phyloP scores from a whole-genome alignment of 2,888 invertebrate genomes.

The Ephialtes manifestator region DNA sequence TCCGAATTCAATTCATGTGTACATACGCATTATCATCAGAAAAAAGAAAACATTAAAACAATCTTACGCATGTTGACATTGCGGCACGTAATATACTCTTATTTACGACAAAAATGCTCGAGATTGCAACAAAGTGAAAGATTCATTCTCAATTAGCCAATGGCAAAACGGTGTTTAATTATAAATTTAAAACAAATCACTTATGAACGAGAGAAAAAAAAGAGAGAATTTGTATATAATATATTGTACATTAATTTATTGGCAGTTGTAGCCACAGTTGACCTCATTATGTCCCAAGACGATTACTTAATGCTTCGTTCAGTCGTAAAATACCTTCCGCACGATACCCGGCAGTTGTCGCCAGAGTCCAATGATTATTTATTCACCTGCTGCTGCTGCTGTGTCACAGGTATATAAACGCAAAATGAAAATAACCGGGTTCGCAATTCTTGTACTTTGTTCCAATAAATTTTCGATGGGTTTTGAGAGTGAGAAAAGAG shows the following conservation, averaged over 20 bases:
- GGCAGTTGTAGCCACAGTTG: background rate
- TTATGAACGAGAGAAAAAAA: background rate
- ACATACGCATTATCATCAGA: conserved; percentile 16
- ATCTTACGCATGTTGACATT: conserved; percentile 4
- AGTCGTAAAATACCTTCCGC: conserved; percentile 34
- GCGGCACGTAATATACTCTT: background rate
- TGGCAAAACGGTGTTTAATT: background rate
- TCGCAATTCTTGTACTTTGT: background rate
- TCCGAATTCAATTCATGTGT: conserved; percentile 45
- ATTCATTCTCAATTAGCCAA: conserved; percentile 3
- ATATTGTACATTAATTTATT: conserved; percentile 5
- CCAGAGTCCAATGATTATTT: conserved; percentile 38
- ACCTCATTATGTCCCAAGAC: conserved; percentile 32
- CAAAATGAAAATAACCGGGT: conserved; percentile 23
- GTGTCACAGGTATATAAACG: conserved; percentile 35
- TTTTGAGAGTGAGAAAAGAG: conserved; percentile 4
- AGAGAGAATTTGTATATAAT: background rate
- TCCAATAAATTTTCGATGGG: conserved; percentile 47
- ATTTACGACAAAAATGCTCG: background rate
- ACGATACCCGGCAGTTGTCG: background rate
- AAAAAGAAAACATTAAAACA: conserved; percentile 4
- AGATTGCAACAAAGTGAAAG: conserved; percentile 8
- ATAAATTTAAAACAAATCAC: background rate
- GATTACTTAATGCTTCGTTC: conserved; percentile 43
- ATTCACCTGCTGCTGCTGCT: conserved; percentile 42